These are phyloP conservation scores for Holothuria scabra DNA, from an alignment of 53 echinoderm and acorn worm species.

Conservation along the genomic window DNA sequence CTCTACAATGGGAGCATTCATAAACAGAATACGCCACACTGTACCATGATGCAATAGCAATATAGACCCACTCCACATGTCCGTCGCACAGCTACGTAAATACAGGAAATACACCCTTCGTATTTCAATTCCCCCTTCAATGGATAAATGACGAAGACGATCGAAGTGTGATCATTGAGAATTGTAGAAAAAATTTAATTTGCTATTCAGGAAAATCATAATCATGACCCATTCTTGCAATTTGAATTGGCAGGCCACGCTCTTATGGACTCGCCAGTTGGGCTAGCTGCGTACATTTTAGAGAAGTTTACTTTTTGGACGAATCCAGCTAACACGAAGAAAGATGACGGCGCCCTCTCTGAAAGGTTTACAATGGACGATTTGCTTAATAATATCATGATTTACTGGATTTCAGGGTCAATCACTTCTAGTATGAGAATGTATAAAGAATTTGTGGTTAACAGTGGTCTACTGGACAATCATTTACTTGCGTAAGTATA, in stretches of 20 bases:
- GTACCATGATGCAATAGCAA: too few relatives aligned
- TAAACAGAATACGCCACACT: too few relatives aligned
- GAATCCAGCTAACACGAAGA: slow-evolving; percentile 51
- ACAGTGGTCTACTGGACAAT: not conserved
- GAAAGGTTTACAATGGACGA: slow-evolving; percentile 71
- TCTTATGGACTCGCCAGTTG: slow-evolving; percentile 80
- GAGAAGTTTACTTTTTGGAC: slow-evolving; percentile 83
- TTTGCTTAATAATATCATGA: slow-evolving; percentile 89
- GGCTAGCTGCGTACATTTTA: slow-evolving; percentile 87
- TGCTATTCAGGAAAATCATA: too few relatives aligned
- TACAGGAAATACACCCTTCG: too few relatives aligned
- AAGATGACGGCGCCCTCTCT: slow-evolving; percentile 77
- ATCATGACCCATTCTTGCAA: too few relatives aligned
- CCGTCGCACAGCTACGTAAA: too few relatives aligned
- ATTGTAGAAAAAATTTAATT: too few relatives aligned
- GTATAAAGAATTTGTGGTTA: slow-evolving; percentile 78
- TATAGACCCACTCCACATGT: too few relatives aligned
- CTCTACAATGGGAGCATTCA: too few relatives aligned
- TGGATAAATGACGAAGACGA: too few relatives aligned
- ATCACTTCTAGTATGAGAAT: slow-evolving; percentile 90
- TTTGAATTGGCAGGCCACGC: slow-evolving; percentile 56
- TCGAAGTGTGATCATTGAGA: too few relatives aligned
- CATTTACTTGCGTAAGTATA: slow-evolving; percentile 1
- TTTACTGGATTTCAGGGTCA: slow-evolving; percentile 86
- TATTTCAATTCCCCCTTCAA: too few relatives aligned